These are phyloP conservation scores for Himantopus leucocephalus DNA, from an alignment of 2,113 vertebrate species.

Conservation along the genomic window DNA sequence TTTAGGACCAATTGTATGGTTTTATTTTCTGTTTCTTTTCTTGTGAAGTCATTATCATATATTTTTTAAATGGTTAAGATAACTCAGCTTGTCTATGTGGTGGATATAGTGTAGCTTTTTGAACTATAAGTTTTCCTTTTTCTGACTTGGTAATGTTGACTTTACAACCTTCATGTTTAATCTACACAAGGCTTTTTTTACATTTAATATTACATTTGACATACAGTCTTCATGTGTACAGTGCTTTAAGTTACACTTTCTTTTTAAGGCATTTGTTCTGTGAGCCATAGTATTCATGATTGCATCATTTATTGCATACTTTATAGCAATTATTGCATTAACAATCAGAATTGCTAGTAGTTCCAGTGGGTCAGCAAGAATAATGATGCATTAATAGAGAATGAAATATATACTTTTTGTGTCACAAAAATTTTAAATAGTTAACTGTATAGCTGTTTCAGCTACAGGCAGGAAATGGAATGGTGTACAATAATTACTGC, in stretches of 20 bases:
- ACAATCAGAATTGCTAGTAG: neutral
- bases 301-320: neutral
- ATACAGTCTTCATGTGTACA: neutral
- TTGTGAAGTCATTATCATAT: neutral
- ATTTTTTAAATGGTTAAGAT: neutral
- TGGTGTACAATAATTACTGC: neutral
- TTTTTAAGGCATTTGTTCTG: neutral
- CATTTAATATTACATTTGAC: neutral
- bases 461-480: conserved; percentile 37
- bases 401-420: neutral
- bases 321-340: neutral
- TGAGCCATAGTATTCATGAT: neutral
- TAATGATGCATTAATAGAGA: neutral
- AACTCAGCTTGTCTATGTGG: neutral
- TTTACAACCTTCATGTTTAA: neutral
- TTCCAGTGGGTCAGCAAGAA: neutral
- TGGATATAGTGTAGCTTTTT: neutral
- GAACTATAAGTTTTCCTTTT: neutral
- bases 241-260: neutral
- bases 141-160: neutral
- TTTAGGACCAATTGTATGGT: neutral
- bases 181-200: neutral
- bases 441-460: neutral
- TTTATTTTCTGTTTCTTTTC: neutral
- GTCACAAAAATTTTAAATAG: neutral